These are phyloP conservation scores for Xenopus laevis DNA, from an alignment of 2,113 vertebrate species.

Conservation along the genomic window DNA sequence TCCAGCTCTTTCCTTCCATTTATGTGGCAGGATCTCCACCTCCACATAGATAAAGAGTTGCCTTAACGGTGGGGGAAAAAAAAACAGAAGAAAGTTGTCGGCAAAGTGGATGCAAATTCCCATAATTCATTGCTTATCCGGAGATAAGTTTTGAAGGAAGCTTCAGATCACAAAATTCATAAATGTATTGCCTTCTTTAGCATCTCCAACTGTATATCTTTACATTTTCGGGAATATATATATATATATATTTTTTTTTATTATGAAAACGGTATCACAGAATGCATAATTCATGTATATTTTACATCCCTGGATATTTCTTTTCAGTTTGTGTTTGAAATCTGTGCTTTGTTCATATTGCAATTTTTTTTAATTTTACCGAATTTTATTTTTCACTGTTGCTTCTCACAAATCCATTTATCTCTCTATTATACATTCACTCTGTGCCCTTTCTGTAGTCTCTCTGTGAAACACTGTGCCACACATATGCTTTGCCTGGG, in stretches of 20 bases:
- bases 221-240: no score
- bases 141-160: no score
- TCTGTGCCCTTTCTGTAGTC: slow-evolving; percentile 5
- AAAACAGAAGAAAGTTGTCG: no score
- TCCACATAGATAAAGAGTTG: no score
- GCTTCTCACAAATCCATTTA: slow-evolving; percentile 33
- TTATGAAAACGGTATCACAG: neutral
- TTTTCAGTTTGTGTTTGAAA: slow-evolving; percentile 11
- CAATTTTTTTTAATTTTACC: slow-evolving; percentile 16
- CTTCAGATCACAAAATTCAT: no score
- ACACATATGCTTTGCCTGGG: slow-evolving; percentile 3
- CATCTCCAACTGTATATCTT: no score
- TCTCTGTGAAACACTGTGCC: slow-evolving; percentile 17
- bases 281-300: neutral
- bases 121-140: no score
- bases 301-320: slow-evolving; percentile 9
- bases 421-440: slow-evolving; percentile 25
- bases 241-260: neutral
- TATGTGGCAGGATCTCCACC: no score
- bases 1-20: no score
- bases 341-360: slow-evolving; percentile 12
- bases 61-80: no score
- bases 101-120: no score
- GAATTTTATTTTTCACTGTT: slow-evolving; percentile 14
- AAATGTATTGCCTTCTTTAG: no score